phyloP scores from a whole-genome alignment of 2,797 vertebrate species.

The Poecilia wingei region DNA sequence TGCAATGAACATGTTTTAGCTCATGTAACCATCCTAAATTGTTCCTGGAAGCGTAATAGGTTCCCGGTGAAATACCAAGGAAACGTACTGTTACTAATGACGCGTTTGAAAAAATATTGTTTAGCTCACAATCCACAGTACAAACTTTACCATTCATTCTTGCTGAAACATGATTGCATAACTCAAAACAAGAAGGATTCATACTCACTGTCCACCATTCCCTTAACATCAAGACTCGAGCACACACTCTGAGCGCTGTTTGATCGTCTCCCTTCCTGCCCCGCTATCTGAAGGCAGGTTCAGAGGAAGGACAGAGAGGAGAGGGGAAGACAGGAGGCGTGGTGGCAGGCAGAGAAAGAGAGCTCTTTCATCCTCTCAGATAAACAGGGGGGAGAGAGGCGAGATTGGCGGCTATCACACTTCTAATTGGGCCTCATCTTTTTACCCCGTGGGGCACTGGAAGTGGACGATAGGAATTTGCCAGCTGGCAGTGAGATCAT shows the following conservation, averaged over 20 bases:
- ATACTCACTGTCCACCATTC: not conserved
- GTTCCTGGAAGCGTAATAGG: too few relatives aligned
- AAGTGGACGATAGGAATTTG: constrained; percentile 61
- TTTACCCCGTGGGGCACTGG: constrained; percentile 48
- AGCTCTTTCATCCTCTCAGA: constrained; percentile 55
- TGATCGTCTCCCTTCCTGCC: constrained; percentile 44
- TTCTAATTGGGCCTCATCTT: constrained; percentile 69
- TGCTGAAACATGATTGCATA: constrained; percentile 24
- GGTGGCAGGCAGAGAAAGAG: constrained; percentile 15
- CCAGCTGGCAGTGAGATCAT: constrained; percentile 60
- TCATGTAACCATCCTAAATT: too few relatives aligned
- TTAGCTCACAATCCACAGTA: not conserved
- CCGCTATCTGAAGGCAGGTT: constrained; percentile 51
- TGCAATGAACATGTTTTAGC: too few relatives aligned
- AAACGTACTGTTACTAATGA: not conserved
- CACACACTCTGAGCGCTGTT: constrained; percentile 41
- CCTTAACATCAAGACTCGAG: constrained; percentile 18
- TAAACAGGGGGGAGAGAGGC: constrained; percentile 44
- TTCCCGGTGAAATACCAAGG: not conserved
- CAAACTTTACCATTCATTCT: not conserved
- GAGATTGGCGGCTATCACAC: constrained; percentile 61
- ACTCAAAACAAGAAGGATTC: constrained; percentile 9
- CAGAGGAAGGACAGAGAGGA: constrained; percentile 46
- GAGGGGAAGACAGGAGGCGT: constrained; percentile 26
- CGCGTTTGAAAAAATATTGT: not conserved